These are phyloP conservation scores for Ceratitis capitata DNA, from an alignment of 1,140 invertebrate species.

Conservation along the genomic window DNA sequence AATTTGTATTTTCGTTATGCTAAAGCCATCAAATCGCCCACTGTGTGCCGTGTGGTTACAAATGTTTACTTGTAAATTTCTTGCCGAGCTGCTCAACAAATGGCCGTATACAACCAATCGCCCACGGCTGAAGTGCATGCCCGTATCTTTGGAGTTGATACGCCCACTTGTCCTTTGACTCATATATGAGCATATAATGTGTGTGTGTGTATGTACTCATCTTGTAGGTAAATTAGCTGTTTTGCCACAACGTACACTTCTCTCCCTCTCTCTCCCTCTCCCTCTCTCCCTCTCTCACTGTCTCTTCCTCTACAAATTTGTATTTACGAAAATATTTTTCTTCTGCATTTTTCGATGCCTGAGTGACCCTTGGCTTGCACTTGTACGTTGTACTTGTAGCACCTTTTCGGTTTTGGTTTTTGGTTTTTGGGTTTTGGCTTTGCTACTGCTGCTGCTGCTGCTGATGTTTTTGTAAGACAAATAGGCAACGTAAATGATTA, in stretches of 20 bases:
- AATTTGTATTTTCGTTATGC: too few species aligned
- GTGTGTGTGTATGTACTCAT: not conserved
- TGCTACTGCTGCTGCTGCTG: not conserved
- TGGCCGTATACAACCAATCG: not conserved
- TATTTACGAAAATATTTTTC: constrained; percentile 9
- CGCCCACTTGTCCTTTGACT: not conserved
- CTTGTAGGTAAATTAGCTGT: constrained; percentile 13
- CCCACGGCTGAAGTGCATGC: not conserved
- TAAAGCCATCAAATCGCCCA: too few species aligned
- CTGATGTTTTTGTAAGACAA: not conserved
- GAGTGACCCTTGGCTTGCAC: not conserved
- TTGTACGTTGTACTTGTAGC: not conserved
- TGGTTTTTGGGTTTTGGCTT: too few species aligned
- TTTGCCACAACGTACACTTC: not conserved
- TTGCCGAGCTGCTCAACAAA: not conserved
- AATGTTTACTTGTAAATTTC: not conserved
- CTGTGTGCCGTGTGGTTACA: not conserved
- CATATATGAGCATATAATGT: not conserved
- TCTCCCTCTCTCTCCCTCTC: not conserved
- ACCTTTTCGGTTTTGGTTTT: too few species aligned
- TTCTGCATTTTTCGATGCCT: not conserved
- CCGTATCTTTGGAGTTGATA: not conserved
- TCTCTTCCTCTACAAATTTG: not conserved
- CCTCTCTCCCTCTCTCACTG: not conserved
- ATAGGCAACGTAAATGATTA: constrained; percentile 12